A percentile compares a stretch with the other conserved stretches of the same genome.
phyloP scores from a whole-genome alignment of 2,888 invertebrate species.

The Andricus curvator region DNA sequence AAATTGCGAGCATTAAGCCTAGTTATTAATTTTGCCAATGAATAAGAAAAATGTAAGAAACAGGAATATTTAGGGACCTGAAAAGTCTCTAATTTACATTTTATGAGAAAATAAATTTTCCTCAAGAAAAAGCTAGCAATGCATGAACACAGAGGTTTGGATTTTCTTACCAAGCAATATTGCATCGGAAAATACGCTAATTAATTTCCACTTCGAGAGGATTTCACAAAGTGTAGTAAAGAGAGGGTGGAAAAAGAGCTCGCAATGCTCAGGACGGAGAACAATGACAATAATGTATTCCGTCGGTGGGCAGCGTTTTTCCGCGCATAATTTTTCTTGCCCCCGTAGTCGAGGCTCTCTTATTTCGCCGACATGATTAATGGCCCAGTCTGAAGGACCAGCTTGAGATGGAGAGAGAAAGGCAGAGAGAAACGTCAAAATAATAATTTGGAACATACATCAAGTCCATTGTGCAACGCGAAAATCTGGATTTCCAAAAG shows the following conservation, averaged over 20 bases:
- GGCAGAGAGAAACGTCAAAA: constrained; percentile 65
- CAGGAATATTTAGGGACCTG: too few relatives aligned
- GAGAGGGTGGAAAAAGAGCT: constrained; percentile 25
- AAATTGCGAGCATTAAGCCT: too few relatives aligned
- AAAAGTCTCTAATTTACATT: neutral
- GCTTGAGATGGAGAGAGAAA: constrained; percentile 55
- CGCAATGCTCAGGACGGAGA: constrained; percentile 3
- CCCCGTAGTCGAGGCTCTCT: constrained; percentile 57
- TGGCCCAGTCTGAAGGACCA: constrained; percentile 52
- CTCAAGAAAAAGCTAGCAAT: neutral
- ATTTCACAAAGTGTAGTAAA: neutral
- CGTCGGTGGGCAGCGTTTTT: constrained; percentile 50
- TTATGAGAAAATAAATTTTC: neutral
- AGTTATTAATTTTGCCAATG: too few relatives aligned
- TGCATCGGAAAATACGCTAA: neutral
- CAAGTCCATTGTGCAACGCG: constrained; percentile 54
- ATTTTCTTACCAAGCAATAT: neutral
- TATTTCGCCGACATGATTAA: constrained; percentile 70
- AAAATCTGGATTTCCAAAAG: constrained; percentile 52
- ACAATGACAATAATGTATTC: constrained; percentile 52
- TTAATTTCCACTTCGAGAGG: neutral
- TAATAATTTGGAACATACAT: constrained; percentile 68
- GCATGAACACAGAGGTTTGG: neutral
- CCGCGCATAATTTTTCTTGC: constrained; percentile 67
- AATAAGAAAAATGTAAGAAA: too few relatives aligned